Evolutionary conservation across 1,140 invertebrate genomes (phyloP).

Genomic region (Hyles euphorbiae): DNA sequence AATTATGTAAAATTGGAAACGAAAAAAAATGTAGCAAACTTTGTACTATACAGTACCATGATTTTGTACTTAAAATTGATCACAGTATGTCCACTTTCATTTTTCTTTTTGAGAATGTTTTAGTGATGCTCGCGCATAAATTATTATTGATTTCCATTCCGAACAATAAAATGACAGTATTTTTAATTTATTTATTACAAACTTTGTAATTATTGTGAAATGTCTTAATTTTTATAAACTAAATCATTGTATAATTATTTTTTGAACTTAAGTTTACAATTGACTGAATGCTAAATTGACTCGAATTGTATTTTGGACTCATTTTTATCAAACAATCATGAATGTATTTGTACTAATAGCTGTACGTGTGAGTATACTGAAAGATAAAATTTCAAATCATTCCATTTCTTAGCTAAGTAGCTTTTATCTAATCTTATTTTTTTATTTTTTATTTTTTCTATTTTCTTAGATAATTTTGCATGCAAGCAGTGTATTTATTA

Average conservation of each 20-base stretch:
- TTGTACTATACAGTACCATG: constrained; percentile 27
- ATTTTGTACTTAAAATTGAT: constrained; percentile 71
- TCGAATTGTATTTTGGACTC: constrained; percentile 55
- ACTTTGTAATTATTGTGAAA: constrained; percentile 52
- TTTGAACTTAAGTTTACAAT: constrained; percentile 60
- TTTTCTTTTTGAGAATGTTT: constrained; percentile 68
- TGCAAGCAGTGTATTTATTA: constrained; percentile 44
- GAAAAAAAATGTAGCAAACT: constrained; percentile 15
- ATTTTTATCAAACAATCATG: constrained; percentile 50
- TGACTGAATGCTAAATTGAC: constrained; percentile 62
- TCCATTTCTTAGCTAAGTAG: constrained; percentile 64
- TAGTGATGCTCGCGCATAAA: constrained; percentile 36
- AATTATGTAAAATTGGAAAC: constrained; percentile 65
- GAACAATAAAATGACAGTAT: constrained; percentile 66
- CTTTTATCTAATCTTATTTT: constrained; percentile 40
- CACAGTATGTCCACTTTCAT: constrained; percentile 60
- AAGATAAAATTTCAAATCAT: constrained; percentile 66
- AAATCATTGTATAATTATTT: constrained; percentile 63
- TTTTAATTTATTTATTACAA: constrained; percentile 70
- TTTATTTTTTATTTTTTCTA: constrained; percentile 49
- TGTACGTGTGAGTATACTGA: constrained; percentile 67
- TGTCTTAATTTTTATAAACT: constrained; percentile 46
- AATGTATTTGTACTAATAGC: constrained; percentile 39
- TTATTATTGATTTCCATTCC: constrained; percentile 43
- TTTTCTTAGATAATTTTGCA: constrained; percentile 67